A percentile compares a stretch with the other conserved stretches of the same genome.
Evolutionary conservation across 2,797 vertebrate genomes (phyloP).

Genomic region (Lagocephalus sceleratus): DNA sequence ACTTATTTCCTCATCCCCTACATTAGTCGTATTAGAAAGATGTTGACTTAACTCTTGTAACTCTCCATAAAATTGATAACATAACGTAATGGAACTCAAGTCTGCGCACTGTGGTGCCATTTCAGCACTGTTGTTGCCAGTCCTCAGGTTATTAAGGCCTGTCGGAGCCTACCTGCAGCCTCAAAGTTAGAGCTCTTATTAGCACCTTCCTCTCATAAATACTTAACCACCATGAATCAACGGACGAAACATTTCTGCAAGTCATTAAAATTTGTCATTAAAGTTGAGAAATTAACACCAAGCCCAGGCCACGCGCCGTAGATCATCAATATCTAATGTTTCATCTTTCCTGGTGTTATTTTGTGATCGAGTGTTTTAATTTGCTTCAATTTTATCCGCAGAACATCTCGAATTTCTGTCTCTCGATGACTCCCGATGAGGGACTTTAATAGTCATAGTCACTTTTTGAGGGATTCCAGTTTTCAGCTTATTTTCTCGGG

Average conservation of each 20-base stretch:
- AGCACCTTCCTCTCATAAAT: constrained; percentile 56
- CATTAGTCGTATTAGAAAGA: constrained; percentile 26
- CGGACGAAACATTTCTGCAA: constrained; percentile 31
- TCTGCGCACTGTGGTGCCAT: too few species aligned
- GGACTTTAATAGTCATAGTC: too few species aligned
- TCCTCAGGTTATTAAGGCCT: constrained; percentile 13
- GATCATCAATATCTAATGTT: constrained; percentile 37
- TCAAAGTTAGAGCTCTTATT: constrained; percentile 45
- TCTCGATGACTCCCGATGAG: too few species aligned
- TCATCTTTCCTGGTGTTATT: constrained; percentile 40
- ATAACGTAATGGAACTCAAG: not conserved
- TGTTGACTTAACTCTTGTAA: constrained; percentile 9
- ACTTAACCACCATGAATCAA: constrained; percentile 55
- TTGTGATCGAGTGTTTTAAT: constrained; percentile 54
- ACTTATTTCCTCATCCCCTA: constrained; percentile 14
- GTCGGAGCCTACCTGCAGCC: constrained; percentile 33
- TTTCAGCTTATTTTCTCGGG: too few species aligned
- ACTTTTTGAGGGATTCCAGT: too few species aligned
- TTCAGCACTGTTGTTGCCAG: too few species aligned
- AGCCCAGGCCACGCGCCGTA: constrained; percentile 22
- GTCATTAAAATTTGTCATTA: constrained; percentile 52
- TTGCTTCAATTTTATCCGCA: not conserved
- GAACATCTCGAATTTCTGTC: too few species aligned
- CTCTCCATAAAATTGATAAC: not conserved
- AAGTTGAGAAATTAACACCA: constrained; percentile 50